A percentile compares a stretch with the other conserved stretches of the same genome.
Evolutionary conservation across 2,113 vertebrate species (phyloP).

Genomic region (Isurus oxyrinchus): DNA sequence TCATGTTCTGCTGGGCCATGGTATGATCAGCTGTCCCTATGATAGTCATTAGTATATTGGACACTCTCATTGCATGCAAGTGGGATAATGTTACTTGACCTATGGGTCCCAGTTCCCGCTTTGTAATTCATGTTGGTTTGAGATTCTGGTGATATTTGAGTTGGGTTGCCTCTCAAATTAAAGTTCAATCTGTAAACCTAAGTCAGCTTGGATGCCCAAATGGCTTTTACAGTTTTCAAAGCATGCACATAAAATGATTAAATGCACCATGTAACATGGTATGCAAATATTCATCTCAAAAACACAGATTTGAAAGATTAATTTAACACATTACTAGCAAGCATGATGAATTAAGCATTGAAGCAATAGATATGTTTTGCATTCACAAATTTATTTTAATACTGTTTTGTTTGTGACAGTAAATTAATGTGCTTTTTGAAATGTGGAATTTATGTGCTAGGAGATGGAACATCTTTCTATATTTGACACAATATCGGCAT

Average conservation of each 20-base stretch:
- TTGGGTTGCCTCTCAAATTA: neutral
- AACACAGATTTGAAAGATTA: neutral
- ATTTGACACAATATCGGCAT: neutral
- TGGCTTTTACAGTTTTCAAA: neutral
- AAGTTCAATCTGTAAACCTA: neutral
- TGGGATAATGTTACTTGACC: neutral
- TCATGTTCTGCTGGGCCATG: neutral
- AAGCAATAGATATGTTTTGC: neutral
- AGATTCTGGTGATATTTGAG: neutral
- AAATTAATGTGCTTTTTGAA: neutral
- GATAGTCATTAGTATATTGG: neutral
- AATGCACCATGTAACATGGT: neutral
- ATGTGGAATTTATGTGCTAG: neutral
- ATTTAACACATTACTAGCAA: neutral
- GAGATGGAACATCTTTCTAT: neutral
- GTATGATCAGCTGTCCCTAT: neutral
- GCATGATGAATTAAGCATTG: neutral
- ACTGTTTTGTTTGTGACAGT: neutral
- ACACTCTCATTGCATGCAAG: neutral
- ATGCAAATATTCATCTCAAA: neutral
- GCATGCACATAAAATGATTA: neutral
- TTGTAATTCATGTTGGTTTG: neutral
- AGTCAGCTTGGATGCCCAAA: neutral
- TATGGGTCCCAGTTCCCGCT: neutral
- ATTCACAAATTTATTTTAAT: neutral